A percentile compares a stretch with the other conserved stretches of the same genome.
Evolutionary conservation across 2,888 invertebrate species (phyloP).

Genomic region (Ceratothoa steindachneri): DNA sequence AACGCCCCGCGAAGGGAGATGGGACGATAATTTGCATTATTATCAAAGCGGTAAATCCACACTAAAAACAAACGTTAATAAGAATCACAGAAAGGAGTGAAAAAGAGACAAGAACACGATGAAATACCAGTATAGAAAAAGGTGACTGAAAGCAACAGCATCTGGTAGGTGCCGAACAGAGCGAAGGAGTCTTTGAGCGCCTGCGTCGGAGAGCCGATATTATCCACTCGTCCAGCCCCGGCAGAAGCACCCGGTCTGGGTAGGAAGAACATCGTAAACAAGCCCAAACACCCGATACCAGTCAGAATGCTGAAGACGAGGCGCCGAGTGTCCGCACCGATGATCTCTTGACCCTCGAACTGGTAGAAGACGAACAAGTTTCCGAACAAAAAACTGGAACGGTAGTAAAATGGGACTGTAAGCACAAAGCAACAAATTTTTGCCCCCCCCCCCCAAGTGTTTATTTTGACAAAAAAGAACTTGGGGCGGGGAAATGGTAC

Average conservation of each 20-base stretch:
- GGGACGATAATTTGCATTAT: no score
- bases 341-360: conserved; percentile 74
- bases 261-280: conserved; percentile 45
- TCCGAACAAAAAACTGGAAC: conserved; percentile 79
- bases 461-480: no score
- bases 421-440: no score
- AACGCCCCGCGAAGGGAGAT: no score
- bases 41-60: no score
- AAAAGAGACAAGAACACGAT: no score
- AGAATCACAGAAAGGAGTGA: no score
- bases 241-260: conserved; percentile 33
- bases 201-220: conserved; percentile 51
- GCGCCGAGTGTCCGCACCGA: conserved; percentile 67
- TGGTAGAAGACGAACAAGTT: conserved; percentile 90
- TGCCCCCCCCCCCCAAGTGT: no score
- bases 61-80: no score
- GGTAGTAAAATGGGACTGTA: no score
- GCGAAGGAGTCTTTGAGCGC: conserved; percentile 71
- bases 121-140: conserved; percentile 92
- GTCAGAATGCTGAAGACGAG: conserved; percentile 75
- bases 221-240: conserved; percentile 28
- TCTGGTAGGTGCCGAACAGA: conserved; percentile 74
- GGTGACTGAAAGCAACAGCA: conserved; percentile 76
- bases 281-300: conserved; percentile 53
- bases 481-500: no score